phyloP scores from a whole-genome alignment of 1,140 invertebrate genomes.

The Hirudo medicinalis region DNA sequence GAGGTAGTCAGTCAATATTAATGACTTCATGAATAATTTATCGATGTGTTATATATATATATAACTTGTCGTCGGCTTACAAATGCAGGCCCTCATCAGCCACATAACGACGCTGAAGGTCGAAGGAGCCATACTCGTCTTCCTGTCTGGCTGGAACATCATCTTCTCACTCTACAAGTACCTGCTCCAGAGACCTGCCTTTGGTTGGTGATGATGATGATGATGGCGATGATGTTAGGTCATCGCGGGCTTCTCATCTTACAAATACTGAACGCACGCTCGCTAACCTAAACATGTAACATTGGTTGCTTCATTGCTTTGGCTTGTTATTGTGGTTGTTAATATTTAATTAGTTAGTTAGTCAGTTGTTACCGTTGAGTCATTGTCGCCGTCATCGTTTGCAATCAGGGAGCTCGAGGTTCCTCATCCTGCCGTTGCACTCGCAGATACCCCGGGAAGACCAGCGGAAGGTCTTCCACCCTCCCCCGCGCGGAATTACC shows the following conservation, averaged over 20 bases:
- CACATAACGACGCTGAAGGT: constrained; percentile 60
- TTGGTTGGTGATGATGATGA: constrained; percentile 45
- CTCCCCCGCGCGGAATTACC: constrained; percentile 36
- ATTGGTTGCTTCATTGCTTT: too few relatives aligned
- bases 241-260: too few relatives aligned
- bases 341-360: too few relatives aligned
- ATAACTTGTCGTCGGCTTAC: neutral
- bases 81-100: constrained; percentile 50
- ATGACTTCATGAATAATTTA: neutral
- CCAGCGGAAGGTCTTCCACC: constrained; percentile 40
- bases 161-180: constrained; percentile 82
- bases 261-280: too few relatives aligned
- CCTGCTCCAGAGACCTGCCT: constrained; percentile 60
- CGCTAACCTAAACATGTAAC: too few relatives aligned
- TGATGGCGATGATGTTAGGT: neutral
- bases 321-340: too few relatives aligned
- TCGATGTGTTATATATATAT: neutral
- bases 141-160: constrained; percentile 46
- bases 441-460: constrained; percentile 43
- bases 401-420: constrained; percentile 21
- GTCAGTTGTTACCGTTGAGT: too few relatives aligned
- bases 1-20: constrained; percentile 45
- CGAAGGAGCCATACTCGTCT: constrained; percentile 49
- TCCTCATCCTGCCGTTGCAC: constrained; percentile 40
- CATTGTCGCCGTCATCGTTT: too few relatives aligned